Evolutionary conservation across 64 coral and sea anemone species (phyloP).

Genomic region (Stylophora pistillata): DNA sequence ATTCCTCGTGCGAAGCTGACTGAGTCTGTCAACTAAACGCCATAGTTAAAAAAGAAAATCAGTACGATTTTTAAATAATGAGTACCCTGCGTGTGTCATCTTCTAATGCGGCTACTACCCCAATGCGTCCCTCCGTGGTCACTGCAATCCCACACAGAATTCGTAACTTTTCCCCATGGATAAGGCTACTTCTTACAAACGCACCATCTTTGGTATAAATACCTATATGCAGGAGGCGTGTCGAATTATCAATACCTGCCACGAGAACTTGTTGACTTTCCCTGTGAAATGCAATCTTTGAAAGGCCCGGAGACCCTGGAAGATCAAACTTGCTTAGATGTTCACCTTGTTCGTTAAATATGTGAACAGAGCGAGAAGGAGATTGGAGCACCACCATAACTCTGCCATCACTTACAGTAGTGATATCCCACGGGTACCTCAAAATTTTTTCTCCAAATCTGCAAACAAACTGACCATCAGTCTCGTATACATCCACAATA

Average conservation of each 20-base stretch:
- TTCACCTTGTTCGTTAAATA: constrained; percentile 9
- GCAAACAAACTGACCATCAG: constrained; percentile 23
- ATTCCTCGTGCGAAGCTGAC: no score
- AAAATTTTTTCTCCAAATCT: constrained; percentile 15
- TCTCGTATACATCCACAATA: constrained; percentile 12
- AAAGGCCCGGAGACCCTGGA: neutral
- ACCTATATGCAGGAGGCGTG: neutral
- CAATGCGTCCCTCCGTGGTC: constrained; percentile 30
- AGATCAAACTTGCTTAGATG: neutral
- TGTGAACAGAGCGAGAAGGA: neutral
- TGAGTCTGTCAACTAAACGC: no score
- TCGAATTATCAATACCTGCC: neutral
- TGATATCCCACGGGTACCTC: neutral
- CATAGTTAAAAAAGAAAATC: no score
- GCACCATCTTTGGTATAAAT: constrained; percentile 32
- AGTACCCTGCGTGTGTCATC: no score
- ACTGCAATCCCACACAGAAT: neutral
- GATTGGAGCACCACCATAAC: constrained; percentile 20
- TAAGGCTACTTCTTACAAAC: neutral
- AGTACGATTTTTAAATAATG: no score
- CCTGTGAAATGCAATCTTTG: constrained; percentile 18
- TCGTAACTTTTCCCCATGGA: neutral
- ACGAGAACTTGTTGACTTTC: constrained; percentile 23
- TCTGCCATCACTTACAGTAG: neutral
- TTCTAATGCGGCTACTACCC: neutral